Conservation (phyloP, 2,113 vertebrate genomes). For the Oreochromis niloticus region DNA sequence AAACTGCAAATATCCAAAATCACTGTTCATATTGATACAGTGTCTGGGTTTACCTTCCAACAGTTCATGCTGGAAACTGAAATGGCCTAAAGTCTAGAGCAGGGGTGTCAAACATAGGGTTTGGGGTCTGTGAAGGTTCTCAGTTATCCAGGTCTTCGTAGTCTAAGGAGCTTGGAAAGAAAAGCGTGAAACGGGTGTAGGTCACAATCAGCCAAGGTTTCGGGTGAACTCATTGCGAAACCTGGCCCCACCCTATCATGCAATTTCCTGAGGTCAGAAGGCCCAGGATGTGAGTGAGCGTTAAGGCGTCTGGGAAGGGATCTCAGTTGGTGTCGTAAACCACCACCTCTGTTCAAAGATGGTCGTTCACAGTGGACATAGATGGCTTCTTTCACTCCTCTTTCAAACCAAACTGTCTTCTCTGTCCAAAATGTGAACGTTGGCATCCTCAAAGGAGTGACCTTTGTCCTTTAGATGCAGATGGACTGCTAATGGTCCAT, state of each 20-base stretch:
- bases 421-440: neutral
- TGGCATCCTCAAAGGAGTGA: neutral
- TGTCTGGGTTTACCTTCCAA: neutral
- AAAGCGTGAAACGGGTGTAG: neutral
- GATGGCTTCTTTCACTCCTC: neutral
- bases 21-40: slow-evolving; percentile 2
- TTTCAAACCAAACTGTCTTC: neutral
- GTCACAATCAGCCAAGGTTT: neutral
- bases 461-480: neutral
- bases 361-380: neutral
- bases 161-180: neutral
- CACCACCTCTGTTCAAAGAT: neutral
- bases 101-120: neutral
- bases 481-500: neutral
- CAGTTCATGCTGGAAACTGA: neutral
- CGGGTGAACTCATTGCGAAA: neutral
- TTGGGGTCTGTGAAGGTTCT: neutral
- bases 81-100: neutral
- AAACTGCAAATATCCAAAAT: neutral
- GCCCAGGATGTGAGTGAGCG: neutral
- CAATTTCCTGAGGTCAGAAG: neutral
- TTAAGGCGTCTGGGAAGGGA: neutral
- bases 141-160: neutral
- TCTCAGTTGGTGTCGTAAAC: neutral
- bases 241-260: neutral